A percentile compares a stretch with the other conserved stretches of the same genome.
These are phyloP conservation scores for Enteromius unitaeniatus DNA, from an alignment of 2,797 vertebrate species.

Conservation along the genomic window DNA sequence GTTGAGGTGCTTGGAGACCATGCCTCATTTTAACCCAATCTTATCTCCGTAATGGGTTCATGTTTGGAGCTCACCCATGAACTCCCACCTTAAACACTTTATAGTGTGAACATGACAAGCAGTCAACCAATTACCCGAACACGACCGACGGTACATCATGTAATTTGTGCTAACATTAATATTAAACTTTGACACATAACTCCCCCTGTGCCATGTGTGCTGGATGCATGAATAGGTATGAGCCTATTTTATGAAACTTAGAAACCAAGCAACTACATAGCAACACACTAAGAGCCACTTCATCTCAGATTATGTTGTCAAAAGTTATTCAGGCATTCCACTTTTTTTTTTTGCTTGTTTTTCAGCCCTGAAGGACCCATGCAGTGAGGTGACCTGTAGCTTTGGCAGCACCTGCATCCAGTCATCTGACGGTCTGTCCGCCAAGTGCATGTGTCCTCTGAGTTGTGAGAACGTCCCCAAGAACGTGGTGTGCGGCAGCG, in stretches of 20 bases:
- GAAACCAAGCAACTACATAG: not conserved
- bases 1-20: slow-evolving; percentile 19
- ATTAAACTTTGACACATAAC: not conserved
- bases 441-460: slow-evolving; percentile 90
- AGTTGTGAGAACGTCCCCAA: slow-evolving; percentile 76
- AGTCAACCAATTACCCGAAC: slow-evolving; percentile 31
- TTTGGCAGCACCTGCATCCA: slow-evolving; percentile 93
- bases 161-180: not conserved
- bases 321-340: not conserved
- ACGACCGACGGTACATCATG: slow-evolving; percentile 4
- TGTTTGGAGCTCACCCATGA: slow-evolving; percentile 44
- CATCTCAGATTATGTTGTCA: not conserved
- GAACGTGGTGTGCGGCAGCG: slow-evolving; percentile 87
- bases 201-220: not conserved
- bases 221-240: not conserved
- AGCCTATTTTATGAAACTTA: not conserved
- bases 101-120: slow-evolving; percentile 28
- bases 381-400: slow-evolving; percentile 87
- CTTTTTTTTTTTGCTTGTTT: slow-evolving; percentile 15
- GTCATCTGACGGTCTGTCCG: slow-evolving; percentile 84
- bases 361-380: slow-evolving; percentile 91
- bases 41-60: slow-evolving; percentile 37
- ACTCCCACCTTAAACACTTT: slow-evolving; percentile 44
- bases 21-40: slow-evolving; percentile 42
- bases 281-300: not conserved